Conservation (phyloP, 2,888 invertebrate species). For the Amblyjoppa proteus region DNA sequence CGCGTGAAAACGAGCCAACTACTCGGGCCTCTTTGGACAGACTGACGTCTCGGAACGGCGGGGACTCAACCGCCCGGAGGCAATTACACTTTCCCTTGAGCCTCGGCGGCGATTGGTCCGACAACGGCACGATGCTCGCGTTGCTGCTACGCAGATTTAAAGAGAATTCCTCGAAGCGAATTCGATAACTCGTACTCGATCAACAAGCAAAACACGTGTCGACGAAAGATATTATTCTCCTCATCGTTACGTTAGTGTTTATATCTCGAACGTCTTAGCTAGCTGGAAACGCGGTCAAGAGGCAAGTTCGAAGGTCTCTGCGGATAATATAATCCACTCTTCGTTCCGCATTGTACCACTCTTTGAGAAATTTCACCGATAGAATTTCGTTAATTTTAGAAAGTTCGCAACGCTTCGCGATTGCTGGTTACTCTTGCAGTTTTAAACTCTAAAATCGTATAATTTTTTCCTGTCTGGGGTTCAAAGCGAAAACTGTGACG, state of each 20-base stretch:
- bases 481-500: neutral
- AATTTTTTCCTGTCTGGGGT: neutral
- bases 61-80: constrained; percentile 61
- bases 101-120: constrained; percentile 67
- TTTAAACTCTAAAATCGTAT: neutral
- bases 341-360: neutral
- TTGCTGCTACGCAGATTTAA: neutral
- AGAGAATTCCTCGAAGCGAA: constrained; percentile 27
- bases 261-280: neutral
- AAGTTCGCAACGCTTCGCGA: neutral
- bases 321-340: neutral
- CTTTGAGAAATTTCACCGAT: neutral
- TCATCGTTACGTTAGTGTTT: neutral
- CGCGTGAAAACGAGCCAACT: constrained; percentile 24
- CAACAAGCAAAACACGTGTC: neutral
- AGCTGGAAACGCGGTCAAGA: constrained; percentile 35
- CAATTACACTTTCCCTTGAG: constrained; percentile 74
- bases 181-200: constrained; percentile 18
- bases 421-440: neutral
- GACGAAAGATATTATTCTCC: neutral
- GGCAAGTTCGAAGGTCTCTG: constrained; percentile 39
- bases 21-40: constrained; percentile 69
- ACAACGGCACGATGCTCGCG: constrained; percentile 62
- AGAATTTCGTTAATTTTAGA: constrained; percentile 19
- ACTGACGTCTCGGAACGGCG: constrained; percentile 68